Conservation (phyloP, 2,113 vertebrate species). For the Petaurus breviceps region DNA sequence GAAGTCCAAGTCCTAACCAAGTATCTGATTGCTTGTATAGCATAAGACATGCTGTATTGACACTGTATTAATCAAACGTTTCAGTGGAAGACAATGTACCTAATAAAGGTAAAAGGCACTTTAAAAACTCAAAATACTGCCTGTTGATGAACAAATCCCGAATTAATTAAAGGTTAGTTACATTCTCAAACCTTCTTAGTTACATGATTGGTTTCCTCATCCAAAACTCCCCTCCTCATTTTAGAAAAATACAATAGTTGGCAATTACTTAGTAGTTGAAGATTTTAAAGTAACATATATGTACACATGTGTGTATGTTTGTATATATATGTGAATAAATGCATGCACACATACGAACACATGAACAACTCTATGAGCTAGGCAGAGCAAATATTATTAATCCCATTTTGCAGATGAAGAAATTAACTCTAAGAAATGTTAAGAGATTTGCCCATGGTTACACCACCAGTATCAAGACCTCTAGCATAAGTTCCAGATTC, state of each 20-base stretch:
- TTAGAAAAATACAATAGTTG: background rate
- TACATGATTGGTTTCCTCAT: background rate
- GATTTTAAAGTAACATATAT: background rate
- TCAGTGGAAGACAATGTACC: background rate
- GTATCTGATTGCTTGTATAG: background rate
- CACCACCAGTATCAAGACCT: too few species aligned
- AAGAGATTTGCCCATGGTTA: too few species aligned
- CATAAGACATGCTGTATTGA: background rate
- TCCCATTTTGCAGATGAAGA: too few species aligned
- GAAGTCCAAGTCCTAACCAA: background rate
- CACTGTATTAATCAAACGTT: background rate
- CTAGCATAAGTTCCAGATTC: too few species aligned
- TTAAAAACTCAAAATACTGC: background rate
- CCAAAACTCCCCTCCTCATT: background rate
- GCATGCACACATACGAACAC: too few species aligned
- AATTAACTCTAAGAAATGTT: too few species aligned
- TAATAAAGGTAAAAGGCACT: background rate
- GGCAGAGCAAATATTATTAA: too few species aligned
- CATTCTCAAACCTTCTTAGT: background rate
- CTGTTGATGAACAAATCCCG: background rate
- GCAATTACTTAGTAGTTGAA: background rate
- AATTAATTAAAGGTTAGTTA: background rate
- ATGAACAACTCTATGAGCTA: too few species aligned
- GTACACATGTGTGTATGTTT: too few species aligned
- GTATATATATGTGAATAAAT: too few species aligned